Evolutionary conservation across 2,113 vertebrate genomes (phyloP).

Genomic region (Capricornis sumatraensis): DNA sequence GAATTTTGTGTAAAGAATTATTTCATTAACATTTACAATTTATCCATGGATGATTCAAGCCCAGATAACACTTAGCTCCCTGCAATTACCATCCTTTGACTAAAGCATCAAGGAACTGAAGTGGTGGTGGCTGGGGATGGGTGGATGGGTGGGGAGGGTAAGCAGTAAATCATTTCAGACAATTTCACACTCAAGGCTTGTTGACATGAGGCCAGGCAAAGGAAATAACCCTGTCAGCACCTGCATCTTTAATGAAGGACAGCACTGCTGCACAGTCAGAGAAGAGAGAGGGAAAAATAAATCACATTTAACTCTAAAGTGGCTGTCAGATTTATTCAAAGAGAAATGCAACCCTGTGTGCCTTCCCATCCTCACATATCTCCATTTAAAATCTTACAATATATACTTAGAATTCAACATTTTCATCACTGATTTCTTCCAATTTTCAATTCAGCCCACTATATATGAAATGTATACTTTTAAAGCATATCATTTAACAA

Average conservation of each 20-base stretch:
- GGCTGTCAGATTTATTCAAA: slow-evolving; percentile 25
- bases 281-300: slow-evolving; percentile 21
- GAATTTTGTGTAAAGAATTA: background rate
- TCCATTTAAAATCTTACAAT: background rate
- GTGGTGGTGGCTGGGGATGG: background rate
- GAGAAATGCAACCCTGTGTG: background rate
- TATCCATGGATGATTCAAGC: background rate
- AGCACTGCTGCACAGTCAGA: background rate
- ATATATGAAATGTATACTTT: background rate
- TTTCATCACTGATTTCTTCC: background rate
- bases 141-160: background rate
- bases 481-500: background rate
- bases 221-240: slow-evolving; percentile 55
- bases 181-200: slow-evolving; percentile 45
- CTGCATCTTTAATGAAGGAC: slow-evolving; percentile 53
- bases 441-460: background rate
- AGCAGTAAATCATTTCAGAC: slow-evolving; percentile 51
- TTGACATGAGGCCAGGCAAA: slow-evolving; percentile 38
- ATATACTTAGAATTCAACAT: background rate
- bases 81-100: background rate
- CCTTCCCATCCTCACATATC: background rate
- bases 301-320: slow-evolving; percentile 45
- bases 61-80: background rate
- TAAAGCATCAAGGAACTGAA: background rate
- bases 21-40: background rate